phyloP scores from a whole-genome alignment of 2,113 vertebrate species.

The Alces alces region DNA sequence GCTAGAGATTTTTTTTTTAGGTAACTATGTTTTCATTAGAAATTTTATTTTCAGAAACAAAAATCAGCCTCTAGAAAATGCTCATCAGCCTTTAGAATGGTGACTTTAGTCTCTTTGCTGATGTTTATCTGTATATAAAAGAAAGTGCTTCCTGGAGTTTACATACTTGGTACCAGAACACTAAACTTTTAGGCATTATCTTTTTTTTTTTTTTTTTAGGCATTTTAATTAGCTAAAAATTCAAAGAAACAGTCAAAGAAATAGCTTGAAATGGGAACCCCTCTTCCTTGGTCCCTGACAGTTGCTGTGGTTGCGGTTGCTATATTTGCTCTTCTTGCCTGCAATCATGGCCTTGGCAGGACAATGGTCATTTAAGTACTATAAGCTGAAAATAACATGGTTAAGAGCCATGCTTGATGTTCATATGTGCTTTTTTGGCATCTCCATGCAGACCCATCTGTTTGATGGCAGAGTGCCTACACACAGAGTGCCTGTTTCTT shows the following conservation, averaged over 20 bases:
- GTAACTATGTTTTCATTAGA: constrained; percentile 52
- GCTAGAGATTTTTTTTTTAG: constrained; percentile 51
- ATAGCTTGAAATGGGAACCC: not conserved
- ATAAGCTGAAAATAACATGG: constrained; percentile 65
- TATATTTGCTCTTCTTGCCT: constrained; percentile 53
- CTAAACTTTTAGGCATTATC: not conserved
- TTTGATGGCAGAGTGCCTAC: constrained; percentile 49
- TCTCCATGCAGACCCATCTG: constrained; percentile 61
- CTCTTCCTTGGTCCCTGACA: not conserved
- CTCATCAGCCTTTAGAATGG: constrained; percentile 27
- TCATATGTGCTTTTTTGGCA: constrained; percentile 69
- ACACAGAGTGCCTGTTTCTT: constrained; percentile 24
- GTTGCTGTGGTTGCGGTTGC: not conserved
- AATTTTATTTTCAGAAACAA: constrained; percentile 58
- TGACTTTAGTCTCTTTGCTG: not conserved
- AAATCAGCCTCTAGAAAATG: constrained; percentile 33
- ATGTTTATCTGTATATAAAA: not conserved
- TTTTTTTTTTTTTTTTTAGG: not conserved
- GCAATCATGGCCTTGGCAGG: constrained; percentile 15
- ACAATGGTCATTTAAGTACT: constrained; percentile 59
- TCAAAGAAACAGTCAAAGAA: not conserved
- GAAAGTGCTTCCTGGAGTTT: not conserved
- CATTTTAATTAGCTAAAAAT: not conserved
- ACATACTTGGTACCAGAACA: not conserved
- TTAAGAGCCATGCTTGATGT: constrained; percentile 65